These are phyloP conservation scores for Hypselothyrea guttata DNA, from an alignment of 2,888 invertebrate species.

Conservation along the genomic window DNA sequence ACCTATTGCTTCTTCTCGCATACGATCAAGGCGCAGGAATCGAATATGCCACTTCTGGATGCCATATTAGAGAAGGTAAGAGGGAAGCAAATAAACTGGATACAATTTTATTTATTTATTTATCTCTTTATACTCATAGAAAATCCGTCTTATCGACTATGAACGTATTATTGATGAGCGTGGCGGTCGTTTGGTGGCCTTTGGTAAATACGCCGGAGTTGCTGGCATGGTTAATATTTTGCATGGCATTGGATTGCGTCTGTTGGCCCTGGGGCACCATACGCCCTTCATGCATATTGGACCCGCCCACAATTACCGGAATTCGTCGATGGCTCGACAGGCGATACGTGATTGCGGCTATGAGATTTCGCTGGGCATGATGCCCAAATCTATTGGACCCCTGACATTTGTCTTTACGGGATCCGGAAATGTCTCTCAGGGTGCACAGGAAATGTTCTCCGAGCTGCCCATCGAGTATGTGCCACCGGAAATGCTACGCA, in stretches of 20 bases:
- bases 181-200: constrained; percentile 97
- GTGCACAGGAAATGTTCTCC: constrained; percentile 96
- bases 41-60: constrained; percentile 98
- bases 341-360: constrained; percentile 99
- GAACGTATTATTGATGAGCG: constrained; percentile 95
- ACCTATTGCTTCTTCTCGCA: constrained; percentile 99
- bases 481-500: constrained; percentile 95
- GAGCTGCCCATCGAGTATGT: constrained; percentile 99
- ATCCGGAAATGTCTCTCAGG: constrained; percentile 98
- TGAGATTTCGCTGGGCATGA: constrained; percentile 96
- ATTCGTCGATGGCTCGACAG: constrained; percentile 98
- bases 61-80: constrained; percentile 92
- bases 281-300: constrained; percentile 99
- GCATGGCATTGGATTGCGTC: constrained; percentile 96
- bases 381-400: constrained; percentile 99
- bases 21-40: constrained; percentile 99
- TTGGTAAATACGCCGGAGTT: constrained; percentile 99
- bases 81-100: too few relatives aligned
- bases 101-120: neutral
- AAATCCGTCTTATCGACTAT: constrained; percentile 98
- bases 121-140: constrained; percentile 78
- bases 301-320: constrained; percentile 98
- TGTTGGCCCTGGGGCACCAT: constrained; percentile 97
- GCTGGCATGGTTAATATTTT: constrained; percentile 99
- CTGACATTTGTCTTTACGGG: constrained; percentile 99